Base-by-base conservation (phyloP, 2,113 vertebrate species). In the Salvelinus namaycush region DNA sequence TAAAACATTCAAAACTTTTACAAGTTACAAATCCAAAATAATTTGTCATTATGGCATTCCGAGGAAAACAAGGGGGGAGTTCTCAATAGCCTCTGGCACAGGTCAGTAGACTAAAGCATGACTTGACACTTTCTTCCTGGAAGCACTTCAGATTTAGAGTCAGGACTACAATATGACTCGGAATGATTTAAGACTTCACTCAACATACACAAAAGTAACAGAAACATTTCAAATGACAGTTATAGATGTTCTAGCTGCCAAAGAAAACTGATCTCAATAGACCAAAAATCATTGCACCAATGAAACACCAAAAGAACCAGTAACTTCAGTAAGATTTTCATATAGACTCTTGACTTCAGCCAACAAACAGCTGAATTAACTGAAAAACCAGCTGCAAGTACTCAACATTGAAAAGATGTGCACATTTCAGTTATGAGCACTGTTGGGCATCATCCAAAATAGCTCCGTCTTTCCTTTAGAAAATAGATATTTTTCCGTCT, bases 101-200 rank as follows among this genome's bases (percentile, higher is more conserved):
- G 13, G 51, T 67, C 70, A 79, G 73, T 68, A 13, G 44, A 76
- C 66, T 72, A 48, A 83, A 73, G 76, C 59, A 69, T 71, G 62
- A 34, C 71, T 11, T 6, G 13, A 80, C 4, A 29, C 82, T 76
- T 79, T 76, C 60, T 77, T 78, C 76, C 81, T 82, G 86, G 90
- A 91, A 73, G 67, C 2, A 29, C 73, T 76, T 57, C 67, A 82
- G 24, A 80, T 6, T 16, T 81, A 34, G 3, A 68, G 18, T 26
- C 5, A 29, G 64, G 82, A 84, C 78, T 79, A 77, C 57, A 91
- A 88, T 84, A 88, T 83, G 78, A 78, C 76, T 83, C 79, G 86
- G 90, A 91, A 92, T 92, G 90, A 88, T 85, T 89, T 60, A 80
- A 84, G 78, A 83, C 14, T 74, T 84, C 78, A 84, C 76, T 83